Percentiles rank a stretch among this genome's conserved stretches.
phyloP scores from a whole-genome alignment of 2,888 invertebrate species.

The Eupithecia dodoneata region DNA sequence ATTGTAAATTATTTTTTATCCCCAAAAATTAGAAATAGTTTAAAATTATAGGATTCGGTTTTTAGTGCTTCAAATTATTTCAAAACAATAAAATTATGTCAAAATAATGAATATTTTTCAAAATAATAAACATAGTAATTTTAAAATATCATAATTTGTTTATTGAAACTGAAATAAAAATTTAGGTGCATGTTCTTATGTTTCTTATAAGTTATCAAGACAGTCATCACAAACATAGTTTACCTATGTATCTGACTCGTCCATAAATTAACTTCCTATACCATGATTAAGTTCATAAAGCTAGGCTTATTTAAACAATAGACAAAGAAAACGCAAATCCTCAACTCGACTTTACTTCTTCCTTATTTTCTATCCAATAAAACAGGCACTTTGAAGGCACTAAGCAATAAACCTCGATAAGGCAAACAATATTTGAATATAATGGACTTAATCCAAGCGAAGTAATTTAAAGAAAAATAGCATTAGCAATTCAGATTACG shows the following conservation, averaged over 20 bases:
- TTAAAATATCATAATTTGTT: not conserved
- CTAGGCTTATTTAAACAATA: not conserved
- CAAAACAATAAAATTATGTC: no score
- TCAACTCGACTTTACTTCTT: not conserved
- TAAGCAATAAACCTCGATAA: constrained; percentile 62
- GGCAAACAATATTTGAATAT: constrained; percentile 74
- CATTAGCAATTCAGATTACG: constrained; percentile 82
- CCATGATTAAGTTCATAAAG: not conserved
- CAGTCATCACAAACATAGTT: not conserved
- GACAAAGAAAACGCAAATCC: not conserved
- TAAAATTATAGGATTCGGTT: no score
- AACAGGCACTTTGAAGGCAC: constrained; percentile 45
- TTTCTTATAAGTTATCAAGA: not conserved
- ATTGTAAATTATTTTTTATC: no score
- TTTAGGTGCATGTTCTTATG: not conserved
- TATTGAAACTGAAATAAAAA: not conserved
- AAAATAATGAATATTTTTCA: no score
- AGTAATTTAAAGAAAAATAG: constrained; percentile 83
- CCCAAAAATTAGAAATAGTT: no score
- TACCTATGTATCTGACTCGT: not conserved
- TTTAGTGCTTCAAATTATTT: no score
- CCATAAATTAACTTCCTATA: not conserved
- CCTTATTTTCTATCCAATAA: constrained; percentile 43
- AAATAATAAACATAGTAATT: no score
- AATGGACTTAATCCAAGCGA: constrained; percentile 74